phyloP scores from a whole-genome alignment of 2,113 vertebrate genomes.

The Montifringilla adamsi region DNA sequence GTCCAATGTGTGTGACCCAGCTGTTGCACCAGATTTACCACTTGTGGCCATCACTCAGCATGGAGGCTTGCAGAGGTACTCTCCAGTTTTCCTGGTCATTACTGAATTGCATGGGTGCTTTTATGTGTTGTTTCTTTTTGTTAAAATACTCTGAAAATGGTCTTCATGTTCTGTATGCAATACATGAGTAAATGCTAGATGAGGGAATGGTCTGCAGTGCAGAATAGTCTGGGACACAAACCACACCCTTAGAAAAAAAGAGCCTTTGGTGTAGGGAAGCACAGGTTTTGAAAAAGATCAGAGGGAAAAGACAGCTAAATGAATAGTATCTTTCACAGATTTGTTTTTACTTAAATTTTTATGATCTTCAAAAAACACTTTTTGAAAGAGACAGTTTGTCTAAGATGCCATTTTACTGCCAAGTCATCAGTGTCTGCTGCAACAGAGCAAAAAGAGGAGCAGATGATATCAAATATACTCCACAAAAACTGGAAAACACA shows the following conservation, averaged over 20 bases:
- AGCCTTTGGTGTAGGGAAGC: not conserved
- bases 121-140: not conserved
- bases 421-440: not conserved
- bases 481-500: not conserved
- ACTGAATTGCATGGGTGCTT: not conserved
- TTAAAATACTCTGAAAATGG: not conserved
- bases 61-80: not conserved
- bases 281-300: not conserved
- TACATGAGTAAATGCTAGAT: not conserved
- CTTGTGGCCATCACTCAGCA: not conserved
- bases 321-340: not conserved
- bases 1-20: not conserved
- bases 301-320: not conserved
- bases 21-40: not conserved
- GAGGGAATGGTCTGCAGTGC: not conserved
- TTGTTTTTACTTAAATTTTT: not conserved
- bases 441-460: not conserved
- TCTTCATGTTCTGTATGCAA: not conserved
- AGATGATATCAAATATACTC: not conserved
- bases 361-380: not conserved
- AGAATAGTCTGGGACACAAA: not conserved
- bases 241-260: not conserved
- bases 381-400: not conserved
- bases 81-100: not conserved
- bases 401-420: not conserved